Percentiles rank a stretch among this genome's conserved stretches.
Conservation (phyloP, 2,797 vertebrate species). For the Agapornis canus region DNA sequence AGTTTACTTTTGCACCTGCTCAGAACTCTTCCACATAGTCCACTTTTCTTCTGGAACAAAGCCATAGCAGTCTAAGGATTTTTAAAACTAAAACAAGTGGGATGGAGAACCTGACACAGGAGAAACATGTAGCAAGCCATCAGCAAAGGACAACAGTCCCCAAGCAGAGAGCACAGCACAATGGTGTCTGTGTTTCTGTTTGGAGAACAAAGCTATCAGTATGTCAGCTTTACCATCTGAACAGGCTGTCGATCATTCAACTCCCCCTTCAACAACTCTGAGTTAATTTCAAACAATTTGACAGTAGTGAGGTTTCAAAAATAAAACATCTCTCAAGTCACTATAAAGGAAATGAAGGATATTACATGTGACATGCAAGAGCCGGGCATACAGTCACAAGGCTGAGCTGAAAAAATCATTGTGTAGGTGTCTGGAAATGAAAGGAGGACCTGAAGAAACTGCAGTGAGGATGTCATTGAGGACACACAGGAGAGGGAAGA, state of each 20-base stretch:
- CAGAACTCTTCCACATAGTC: background rate
- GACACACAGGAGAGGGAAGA: background rate
- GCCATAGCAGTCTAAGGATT: background rate
- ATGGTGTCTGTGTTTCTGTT: background rate
- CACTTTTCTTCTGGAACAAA: background rate
- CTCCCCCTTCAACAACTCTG: conserved; percentile 12
- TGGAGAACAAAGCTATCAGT: conserved; percentile 17
- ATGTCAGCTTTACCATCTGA: background rate
- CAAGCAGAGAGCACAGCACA: background rate
- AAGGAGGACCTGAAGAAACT: background rate
- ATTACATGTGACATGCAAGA: conserved; percentile 14
- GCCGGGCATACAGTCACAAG: background rate
- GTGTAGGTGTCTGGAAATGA: conserved; percentile 4
- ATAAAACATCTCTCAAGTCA: background rate
- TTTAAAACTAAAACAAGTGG: background rate
- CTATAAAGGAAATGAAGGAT: conserved; percentile 22
- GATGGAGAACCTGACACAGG: background rate
- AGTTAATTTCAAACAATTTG: conserved; percentile 42
- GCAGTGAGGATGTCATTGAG: background rate
- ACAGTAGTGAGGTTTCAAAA: conserved; percentile 47
- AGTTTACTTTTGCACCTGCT: background rate
- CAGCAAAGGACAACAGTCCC: background rate
- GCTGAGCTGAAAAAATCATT: background rate
- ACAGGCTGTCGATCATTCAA: background rate
- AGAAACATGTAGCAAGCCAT: background rate